Evolutionary conservation across 2,888 invertebrate genomes (phyloP), one percentile per base, ranked within the genome.

Genomic region (Melangyna quadrimaculata): DNA sequence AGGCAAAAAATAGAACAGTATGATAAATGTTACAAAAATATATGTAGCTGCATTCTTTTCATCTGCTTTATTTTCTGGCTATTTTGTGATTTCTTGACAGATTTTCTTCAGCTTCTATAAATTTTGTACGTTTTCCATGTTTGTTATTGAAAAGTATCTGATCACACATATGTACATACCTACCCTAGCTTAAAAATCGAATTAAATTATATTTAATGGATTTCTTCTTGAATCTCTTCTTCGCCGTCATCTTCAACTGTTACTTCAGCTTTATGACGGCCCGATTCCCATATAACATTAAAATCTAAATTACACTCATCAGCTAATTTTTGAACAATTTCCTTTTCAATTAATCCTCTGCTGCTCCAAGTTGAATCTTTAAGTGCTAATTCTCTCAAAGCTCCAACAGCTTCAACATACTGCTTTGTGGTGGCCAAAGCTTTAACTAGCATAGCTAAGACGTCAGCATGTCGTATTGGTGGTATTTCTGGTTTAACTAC

Each of bases 261-360:
- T 8, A 67, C 43, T 1, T 80, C 83, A 6, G 81, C 22, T 14
- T 63, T 73, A 0, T 57, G 72, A 5, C 77, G 72, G 1, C 91
- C 90, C 5, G 91, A 90, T 22, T 90, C 90, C 92, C 92, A 92
- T 32, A 92, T 90, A 3, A 90, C 87, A 32, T 91, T 90, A 75
- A 92, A 92, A 71, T 92, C 92, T 61, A 92, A 87, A 71, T 91
- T 90, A 72, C 92, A 91, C 77, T 92, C 92, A 29, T 90, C 89
- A 17, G 92, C 90, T 12, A 92, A 87, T 83, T 90, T 90, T 53
- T 92, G 91, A 10, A 92, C 91, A n/a, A 90, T 86, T 0, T 88
- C 88, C 17, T 89, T 89, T 9, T 92, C 91, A 3, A 92, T 71
- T 9, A 92, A 71, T 0, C 91, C 92, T 0, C 90, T 88, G 9